phyloP scores from a whole-genome alignment of 2,113 vertebrate species.

The Coptodon bakossiorum region DNA sequence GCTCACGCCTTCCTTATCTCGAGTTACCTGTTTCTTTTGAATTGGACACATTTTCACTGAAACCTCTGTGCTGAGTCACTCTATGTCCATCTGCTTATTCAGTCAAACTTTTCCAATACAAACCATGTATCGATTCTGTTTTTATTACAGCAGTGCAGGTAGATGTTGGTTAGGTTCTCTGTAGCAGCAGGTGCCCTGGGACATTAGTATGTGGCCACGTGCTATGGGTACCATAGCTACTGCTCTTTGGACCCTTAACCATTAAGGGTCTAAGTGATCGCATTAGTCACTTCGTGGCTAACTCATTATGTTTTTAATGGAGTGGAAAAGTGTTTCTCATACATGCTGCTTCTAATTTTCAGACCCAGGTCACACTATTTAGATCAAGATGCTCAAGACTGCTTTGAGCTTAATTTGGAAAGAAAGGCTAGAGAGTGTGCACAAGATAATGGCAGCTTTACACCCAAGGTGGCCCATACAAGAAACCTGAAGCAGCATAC shows the following conservation, averaged over 20 bases:
- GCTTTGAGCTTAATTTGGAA: conserved; percentile 12
- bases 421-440: neutral
- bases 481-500: neutral
- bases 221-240: conserved; percentile 2
- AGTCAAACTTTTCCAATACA: neutral
- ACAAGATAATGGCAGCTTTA: neutral
- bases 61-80: neutral
- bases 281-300: conserved; percentile 22
- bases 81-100: neutral
- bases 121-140: neutral
- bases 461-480: neutral
- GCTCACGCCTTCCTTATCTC: neutral
- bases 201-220: neutral
- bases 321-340: conserved; percentile 43
- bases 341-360: neutral
- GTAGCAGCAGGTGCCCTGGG: neutral
- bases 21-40: neutral
- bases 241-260: conserved; percentile 21
- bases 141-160: neutral
- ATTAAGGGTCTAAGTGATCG: conserved; percentile 36
- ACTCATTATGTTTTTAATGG: conserved; percentile 65
- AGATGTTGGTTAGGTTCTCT: neutral
- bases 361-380: neutral
- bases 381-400: neutral
- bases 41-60: neutral